A percentile compares a stretch with the other conserved stretches of the same genome.
Evolutionary conservation across 2,113 vertebrate genomes (phyloP).

Genomic region (Sapajus apella): DNA sequence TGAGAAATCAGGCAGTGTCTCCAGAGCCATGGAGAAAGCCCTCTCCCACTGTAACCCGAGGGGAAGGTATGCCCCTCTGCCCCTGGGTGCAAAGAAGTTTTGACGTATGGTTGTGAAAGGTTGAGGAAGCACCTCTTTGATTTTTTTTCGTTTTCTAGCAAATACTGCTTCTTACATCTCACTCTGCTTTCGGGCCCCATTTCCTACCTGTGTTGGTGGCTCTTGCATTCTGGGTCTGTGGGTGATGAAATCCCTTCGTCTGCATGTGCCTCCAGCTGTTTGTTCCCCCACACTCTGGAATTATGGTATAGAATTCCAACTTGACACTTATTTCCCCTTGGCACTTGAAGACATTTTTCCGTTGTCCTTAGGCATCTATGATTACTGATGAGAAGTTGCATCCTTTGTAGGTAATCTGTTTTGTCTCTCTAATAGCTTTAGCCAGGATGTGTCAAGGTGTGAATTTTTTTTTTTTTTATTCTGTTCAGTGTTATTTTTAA

Average conservation of each 20-base stretch:
- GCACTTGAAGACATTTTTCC: not conserved
- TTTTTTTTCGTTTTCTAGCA: not conserved
- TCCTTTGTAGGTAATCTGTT: conserved; percentile 7
- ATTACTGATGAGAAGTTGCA: conserved; percentile 16
- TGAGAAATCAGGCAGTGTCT: not conserved
- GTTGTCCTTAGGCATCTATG: not conserved
- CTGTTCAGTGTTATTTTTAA: not conserved
- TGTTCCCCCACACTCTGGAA: not conserved
- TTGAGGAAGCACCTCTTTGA: not conserved
- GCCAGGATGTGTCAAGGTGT: not conserved
- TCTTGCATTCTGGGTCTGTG: not conserved
- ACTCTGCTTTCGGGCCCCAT: not conserved
- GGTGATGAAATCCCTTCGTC: not conserved
- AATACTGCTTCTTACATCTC: not conserved
- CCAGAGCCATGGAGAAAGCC: not conserved
- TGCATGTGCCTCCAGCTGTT: not conserved
- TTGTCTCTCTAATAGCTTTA: not conserved
- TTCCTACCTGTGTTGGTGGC: not conserved
- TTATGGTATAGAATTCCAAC: not conserved
- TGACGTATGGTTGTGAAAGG: not conserved
- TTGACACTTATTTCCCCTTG: conserved; percentile 51
- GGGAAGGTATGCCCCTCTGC: not conserved
- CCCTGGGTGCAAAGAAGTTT: fast-evolving
- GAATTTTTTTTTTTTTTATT: conserved; percentile 12
- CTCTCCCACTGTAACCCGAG: not conserved